Evolutionary conservation across 2,888 invertebrate genomes (phyloP), one percentile per base, ranked within the genome.

Genomic region (Acanthococcus lagerstroemiae): DNA sequence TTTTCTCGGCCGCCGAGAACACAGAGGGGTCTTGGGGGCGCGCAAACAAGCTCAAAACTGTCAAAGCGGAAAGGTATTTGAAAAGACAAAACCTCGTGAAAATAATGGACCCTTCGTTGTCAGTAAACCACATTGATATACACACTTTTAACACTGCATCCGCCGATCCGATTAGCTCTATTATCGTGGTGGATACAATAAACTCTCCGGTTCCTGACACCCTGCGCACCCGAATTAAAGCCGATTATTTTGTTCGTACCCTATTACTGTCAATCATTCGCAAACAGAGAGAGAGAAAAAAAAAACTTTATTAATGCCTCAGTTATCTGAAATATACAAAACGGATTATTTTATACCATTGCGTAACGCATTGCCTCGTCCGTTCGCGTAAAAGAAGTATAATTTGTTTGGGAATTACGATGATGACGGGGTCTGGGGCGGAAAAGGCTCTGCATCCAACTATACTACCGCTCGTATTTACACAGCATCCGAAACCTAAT

Each of bases 191-290:
- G 44, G 45, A 46, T 48, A 46, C 46, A 45, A 46, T 24, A 48
- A 46, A 60, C 60, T 45, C 60, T 45, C 15, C 46, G 46, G 48
- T 48, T 46, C 46, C 60, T 46, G 46, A 60, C 48, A 60, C 50
- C 60, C 60, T 25, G n/a, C 46, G 25, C 48, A 46, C 48, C 56
- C 44, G 19, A 60, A 60, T 46, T 48, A 48, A 60, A 60, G 60
- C 60, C 46, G 60, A 60, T 60, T 60, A 60, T 60, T 60, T 50
- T 60, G 60, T 60, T 60, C 46, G 60, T 60, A 60, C 60, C 60
- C 60, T 60, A 60, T 60, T 60, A 60, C 60, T 60, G 60, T 60
- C 60, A 60, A 60, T 60, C 60, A 60, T 60, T 45, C 26, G 25
- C 19, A 50, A 7, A 45, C 4, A 15, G 46, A 17, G 15, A 45